Evolutionary conservation across 2,113 vertebrate species (phyloP), one percentile per base, ranked within the genome.

Genomic region (Prunella himalayana): DNA sequence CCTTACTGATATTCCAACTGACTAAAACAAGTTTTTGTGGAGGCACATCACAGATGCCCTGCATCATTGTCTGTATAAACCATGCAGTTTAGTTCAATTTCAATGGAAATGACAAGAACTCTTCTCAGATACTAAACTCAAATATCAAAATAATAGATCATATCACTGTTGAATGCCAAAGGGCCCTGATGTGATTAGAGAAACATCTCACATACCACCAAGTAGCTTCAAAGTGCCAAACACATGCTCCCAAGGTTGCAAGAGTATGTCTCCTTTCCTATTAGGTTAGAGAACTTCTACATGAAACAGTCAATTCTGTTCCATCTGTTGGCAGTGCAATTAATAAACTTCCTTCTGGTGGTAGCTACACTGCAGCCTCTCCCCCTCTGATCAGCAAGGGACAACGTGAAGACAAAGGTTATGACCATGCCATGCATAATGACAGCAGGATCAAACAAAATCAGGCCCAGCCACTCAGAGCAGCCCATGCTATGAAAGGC

Each of bases 391-490:
- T 47, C 42, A 73, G 31, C 63, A 57, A 82, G 0, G 2, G 20
- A 41, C 0, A 0, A 25, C 0, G 0, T 7, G 25, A 91, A 78
- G 66, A 53, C 33, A 87, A 84, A 71, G 39, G 41, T 64, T 61
- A 31, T 21, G 24, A 42, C 42, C 1, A 0, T 7, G 25, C 49
- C 24, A 30, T 12, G 23, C 59, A 35, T 11, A 7, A 49, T 7
- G 9, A 39, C 45, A 91, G 16, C 53, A 47, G 25, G 11, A 64
- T 64, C 42, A 86, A 72, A 65, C 22, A 76, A 59, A 82, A 70
- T 30, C 9, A 47, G 19, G 31, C 41, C 86, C 70, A 68, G n/a
- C 30, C 37, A 45, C 51, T 17, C 39, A 10, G 27, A 57, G 54
- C 37, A 82, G 9, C 71, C 50, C 51, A 12, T 21, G 20, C 6